Evolutionary conservation across 2,888 invertebrate species (phyloP).

Genomic region (Polia nebulosa): DNA sequence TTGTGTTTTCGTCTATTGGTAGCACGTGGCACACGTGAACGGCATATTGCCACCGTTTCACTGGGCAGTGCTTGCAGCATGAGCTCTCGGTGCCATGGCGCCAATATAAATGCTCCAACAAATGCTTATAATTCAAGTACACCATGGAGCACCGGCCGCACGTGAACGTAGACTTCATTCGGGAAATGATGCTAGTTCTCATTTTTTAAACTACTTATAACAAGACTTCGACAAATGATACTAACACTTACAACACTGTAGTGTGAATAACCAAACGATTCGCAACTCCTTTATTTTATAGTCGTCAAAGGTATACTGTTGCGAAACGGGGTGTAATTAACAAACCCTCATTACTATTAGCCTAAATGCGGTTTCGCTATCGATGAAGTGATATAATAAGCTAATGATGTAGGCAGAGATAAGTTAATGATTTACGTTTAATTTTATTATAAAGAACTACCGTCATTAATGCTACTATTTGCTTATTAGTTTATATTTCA

Average conservation of each 20-base stretch:
- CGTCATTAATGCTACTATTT: constrained; percentile 5
- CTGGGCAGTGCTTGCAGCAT: constrained; percentile 74
- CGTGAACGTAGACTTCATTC: constrained; percentile 65
- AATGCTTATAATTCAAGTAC: constrained; percentile 77
- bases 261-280: constrained; percentile 14
- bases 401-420: no score
- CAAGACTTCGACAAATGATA: constrained; percentile 51
- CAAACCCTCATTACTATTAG: constrained; percentile 49
- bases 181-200: constrained; percentile 67
- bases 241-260: constrained; percentile 21
- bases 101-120: constrained; percentile 84
- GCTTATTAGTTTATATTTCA: constrained; percentile 32
- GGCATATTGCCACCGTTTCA: constrained; percentile 79
- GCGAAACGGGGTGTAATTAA: constrained; percentile 39
- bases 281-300: constrained; percentile 42
- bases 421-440: constrained; percentile 46
- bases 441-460: constrained; percentile 25
- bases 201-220: constrained; percentile 60
- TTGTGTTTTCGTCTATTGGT: constrained; percentile 74
- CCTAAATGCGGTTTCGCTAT: constrained; percentile 48
- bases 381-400: constrained; percentile 45
- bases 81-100: constrained; percentile 82
- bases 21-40: constrained; percentile 79
- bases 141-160: constrained; percentile 78
- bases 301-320: constrained; percentile 24